Base-by-base conservation (phyloP, 1,140 invertebrate genomes). In the Drosophila kikkawai region DNA sequence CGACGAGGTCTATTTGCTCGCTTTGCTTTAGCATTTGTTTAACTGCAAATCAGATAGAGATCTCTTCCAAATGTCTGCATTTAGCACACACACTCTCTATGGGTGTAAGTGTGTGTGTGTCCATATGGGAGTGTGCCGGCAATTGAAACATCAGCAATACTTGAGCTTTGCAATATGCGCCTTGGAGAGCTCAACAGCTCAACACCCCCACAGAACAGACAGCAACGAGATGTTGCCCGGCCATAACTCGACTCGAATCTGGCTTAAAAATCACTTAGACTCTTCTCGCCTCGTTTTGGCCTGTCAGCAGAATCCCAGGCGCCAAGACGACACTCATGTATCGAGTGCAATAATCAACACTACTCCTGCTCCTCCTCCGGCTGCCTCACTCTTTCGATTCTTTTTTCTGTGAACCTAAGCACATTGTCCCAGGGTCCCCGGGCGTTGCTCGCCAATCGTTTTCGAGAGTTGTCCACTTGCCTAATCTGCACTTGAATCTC, bases 91-190 rank as follows among this genome's bases (percentile, higher is more conserved):
- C 22, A 56, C 29, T 32, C 12, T 26, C 22, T 1, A 32, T 2
- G 1, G 11, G 11, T 34, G 47, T 2, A 32, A 1, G 1, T 15
- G 11, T 34, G 47, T 34, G 47, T 29, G 44, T 56, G 39, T 45
- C 13, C 7, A 39, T 39, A 34, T 41, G 41, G 42, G 22, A n/a
- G 47, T 42, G 44, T 39, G 48, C 22, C 11, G 50, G 80, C 84
- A 88, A 88, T 90, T 88, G 86, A 88, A 88, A 88, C 86, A 88
- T 88, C 85, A 91, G 85, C 85, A 88, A 85, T 88, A 75, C 85
- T 88, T 73, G 79, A 88, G 74, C 47, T 17, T 69, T 69, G 65
- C 83, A 79, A 88, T 90, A 88, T 90, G 85, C 53, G 7, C 51
- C 7, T 12, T 41, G 70, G 79, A 64, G 19, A 45, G 29, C 41